Evolutionary conservation across 2,888 invertebrate species (phyloP), one percentile per base, ranked within the genome.

Genomic region (Rotaria magnacalcarata): DNA sequence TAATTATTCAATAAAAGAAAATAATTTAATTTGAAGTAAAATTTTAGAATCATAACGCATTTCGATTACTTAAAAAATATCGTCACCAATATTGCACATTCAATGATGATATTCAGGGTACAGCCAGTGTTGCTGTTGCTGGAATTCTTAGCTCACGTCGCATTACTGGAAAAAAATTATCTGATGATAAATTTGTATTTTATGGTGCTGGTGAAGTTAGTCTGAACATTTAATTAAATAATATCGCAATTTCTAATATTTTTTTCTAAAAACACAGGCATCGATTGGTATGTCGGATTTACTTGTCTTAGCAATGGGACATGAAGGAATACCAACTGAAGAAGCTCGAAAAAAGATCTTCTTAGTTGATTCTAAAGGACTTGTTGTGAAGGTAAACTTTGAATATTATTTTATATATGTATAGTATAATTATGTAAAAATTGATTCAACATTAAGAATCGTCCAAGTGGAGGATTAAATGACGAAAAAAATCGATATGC

Each of bases 361-460:
- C 95, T 93, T 99, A 94, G 95, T 97, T 84, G 99, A 99, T 92
- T 96, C 96, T 47, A 95, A 94, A 90, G 99, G 99, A 0, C 93
- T 99, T 41, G 94, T 98, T 90, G 96, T 96, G 0, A 95, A 94
- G 89, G 91, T 90, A 87, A 87, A 87, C 88, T 19, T 7, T 8
- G 11, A 41, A 34, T 27, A 75, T 60, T 14, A 54, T 41, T 50
- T 3, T 5, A 10, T 43, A 84, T 34, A 27, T n/a, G 11, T 19
- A 75, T 41, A 24, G 11, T 19, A 75, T 41, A 24, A 5, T 2
- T 43, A 52, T 2, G 14, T 21, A 24, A 6, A 75, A 7, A 19
- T 75, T 19, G 3, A 47, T 52, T 43, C 6, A 84, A n/a, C 19
- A 84, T 88, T n/a, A 87, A 91, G 91, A 92, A 95, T 91, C 93